Conservation (phyloP, 2,113 vertebrate genomes). For the Symphodus melops region DNA sequence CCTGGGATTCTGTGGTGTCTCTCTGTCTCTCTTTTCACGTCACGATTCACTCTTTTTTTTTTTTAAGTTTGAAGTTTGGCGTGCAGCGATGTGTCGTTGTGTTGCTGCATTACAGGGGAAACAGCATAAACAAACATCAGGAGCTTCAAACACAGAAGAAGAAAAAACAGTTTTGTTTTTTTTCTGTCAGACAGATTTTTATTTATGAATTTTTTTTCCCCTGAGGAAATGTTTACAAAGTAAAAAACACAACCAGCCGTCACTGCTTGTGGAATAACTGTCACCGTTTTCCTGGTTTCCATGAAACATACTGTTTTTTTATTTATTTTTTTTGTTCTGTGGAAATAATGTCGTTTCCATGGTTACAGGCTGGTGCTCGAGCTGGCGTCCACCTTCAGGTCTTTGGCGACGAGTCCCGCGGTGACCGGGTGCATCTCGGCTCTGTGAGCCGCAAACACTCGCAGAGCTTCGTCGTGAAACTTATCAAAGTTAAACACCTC, state of each 20-base stretch:
- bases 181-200: no score
- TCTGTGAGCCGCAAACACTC: conserved; percentile 82
- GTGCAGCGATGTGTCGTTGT: no score
- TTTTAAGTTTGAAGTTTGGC: no score
- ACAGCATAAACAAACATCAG: no score
- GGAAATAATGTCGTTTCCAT: neutral
- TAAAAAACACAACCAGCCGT: neutral
- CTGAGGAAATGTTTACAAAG: neutral
- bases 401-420: conserved; percentile 89
- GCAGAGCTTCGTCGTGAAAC: conserved; percentile 82
- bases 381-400: conserved; percentile 84
- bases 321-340: no score
- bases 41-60: no score
- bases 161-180: no score
- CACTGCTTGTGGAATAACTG: neutral
- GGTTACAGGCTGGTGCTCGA: conserved; percentile 28
- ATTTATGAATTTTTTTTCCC: neutral
- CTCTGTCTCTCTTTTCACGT: no score
- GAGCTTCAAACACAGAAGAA: no score
- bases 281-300: neutral
- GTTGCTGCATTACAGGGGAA: no score
- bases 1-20: neutral
- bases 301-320: no score
- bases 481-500: conserved; percentile 91
- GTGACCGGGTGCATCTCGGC: conserved; percentile 91